Evolutionary conservation across 2,888 invertebrate species (phyloP), one percentile per base, ranked within the genome.

Genomic region (Hyles lineata): DNA sequence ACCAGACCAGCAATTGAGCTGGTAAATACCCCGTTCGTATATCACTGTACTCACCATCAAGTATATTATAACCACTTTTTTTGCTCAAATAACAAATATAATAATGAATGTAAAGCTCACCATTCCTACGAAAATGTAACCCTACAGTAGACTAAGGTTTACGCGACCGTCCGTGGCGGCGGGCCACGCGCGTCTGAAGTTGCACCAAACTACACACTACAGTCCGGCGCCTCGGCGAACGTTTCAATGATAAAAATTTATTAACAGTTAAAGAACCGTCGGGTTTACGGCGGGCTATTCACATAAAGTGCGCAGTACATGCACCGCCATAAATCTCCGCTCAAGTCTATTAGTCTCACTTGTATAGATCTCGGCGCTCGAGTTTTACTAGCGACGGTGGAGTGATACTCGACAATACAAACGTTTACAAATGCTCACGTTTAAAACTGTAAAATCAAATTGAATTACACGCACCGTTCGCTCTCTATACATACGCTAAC

Each of bases 301-400:
- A 84, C 90, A 89, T 90, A 92, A 90, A 91, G 85, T 85, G 85
- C 82, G 76, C 85, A 79, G 85, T 85, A 84, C 86, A 86, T 87
- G 88, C 87, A 82, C 89, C 86, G 81, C 88, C 90, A 90, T 91
- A 90, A 92, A 91, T 90, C 86, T 86, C 80, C 82, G 78, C 82
- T 78, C 84, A 84, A 87, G 88, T 89, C 87, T 90, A 95, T 95
- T 95, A 95, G 95, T 95, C 95, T 96, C 95, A 95, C 96, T 96
- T 82, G 87, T 87, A 87, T 85, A 78, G 80, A 79, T 80, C 81
- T 77, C 79, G 76, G 81, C 80, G 83, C 79, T 70, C 70, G 78
- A 77, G 82, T 85, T 86, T 86, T 84, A 86, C 85, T 81, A 78
- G 80, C 84, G 76, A 78, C 78, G 78, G 82, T 86, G 82, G 85